Percentiles rank a stretch among this genome's conserved stretches.
Conservation (phyloP, 92 coral and sea anemone genomes). For the Zoanthus gigantus region DNA sequence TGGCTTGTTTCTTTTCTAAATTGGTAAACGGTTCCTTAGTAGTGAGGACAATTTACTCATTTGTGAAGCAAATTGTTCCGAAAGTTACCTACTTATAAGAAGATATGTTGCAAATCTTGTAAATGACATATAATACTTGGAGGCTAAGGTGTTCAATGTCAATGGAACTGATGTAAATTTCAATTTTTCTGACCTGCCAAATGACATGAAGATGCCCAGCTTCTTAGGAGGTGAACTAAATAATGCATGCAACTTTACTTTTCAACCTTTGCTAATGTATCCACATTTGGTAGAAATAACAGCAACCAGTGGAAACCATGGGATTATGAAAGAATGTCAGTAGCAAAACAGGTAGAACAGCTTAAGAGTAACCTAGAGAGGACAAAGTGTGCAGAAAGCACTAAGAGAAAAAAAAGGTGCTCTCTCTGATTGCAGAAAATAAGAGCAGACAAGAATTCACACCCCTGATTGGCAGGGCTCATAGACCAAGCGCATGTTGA, state of each 20-base stretch:
- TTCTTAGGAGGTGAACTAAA: not conserved
- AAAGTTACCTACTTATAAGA: conserved; percentile 22
- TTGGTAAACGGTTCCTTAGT: conserved; percentile 44
- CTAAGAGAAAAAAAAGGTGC: conserved; percentile 37
- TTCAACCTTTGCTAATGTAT: conserved; percentile 62
- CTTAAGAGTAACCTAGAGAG: conserved; percentile 39
- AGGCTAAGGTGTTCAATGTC: conserved; percentile 34
- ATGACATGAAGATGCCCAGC: conserved; percentile 68
- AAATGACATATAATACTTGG: conserved; percentile 15
- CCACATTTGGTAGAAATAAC: conserved; percentile 45
- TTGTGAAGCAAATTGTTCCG: conserved; percentile 53
- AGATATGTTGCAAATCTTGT: conserved; percentile 2
- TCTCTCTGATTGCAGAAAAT: conserved; percentile 48
- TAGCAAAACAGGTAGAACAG: conserved; percentile 30
- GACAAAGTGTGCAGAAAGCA: not conserved
- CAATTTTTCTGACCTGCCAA: conserved; percentile 54
- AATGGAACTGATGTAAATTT: conserved; percentile 45
- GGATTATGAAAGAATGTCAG: conserved; percentile 43
- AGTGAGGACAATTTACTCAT: conserved; percentile 39
- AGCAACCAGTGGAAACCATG: conserved; percentile 59
- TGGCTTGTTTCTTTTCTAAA: conserved; percentile 69
- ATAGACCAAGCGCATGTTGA: conserved; percentile 57
- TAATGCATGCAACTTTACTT: conserved; percentile 29
- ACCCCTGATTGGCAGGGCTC: conserved; percentile 45
- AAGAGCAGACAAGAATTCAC: conserved; percentile 53